Conservation (phyloP, 1,140 invertebrate species). For the Leptoteleia sp. region DNA sequence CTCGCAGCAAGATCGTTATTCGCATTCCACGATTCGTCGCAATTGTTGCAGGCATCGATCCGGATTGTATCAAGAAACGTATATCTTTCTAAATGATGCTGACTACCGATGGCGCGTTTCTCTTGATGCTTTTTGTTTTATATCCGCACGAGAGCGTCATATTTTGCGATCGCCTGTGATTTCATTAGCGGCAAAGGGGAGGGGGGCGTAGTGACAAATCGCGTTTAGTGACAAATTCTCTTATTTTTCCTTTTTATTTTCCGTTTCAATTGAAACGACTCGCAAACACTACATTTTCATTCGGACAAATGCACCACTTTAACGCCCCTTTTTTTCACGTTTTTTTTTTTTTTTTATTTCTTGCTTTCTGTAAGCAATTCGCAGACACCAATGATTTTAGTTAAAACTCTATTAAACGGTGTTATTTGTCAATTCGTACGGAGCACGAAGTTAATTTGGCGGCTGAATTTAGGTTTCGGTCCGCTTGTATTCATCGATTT, state of each 20-base stretch:
- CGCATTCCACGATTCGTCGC: conserved; percentile 64
- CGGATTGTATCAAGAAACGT: conserved; percentile 64
- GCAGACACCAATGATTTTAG: neutral
- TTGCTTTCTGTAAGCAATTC: too few relatives aligned
- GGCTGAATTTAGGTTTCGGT: too few relatives aligned
- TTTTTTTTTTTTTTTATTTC: too few relatives aligned
- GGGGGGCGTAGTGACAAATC: too few relatives aligned
- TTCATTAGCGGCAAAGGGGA: conserved; percentile 22
- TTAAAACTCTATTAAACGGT: conserved; percentile 3
- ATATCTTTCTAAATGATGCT: conserved; percentile 66
- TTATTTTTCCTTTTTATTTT: conserved; percentile 6
- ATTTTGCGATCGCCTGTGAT: conserved; percentile 41
- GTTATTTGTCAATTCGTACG: neutral
- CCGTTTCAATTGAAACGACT: conserved; percentile 10
- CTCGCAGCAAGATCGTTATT: conserved; percentile 64
- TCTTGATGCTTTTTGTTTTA: conserved; percentile 53
- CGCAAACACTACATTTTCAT: neutral
- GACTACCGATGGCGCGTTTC: conserved; percentile 55
- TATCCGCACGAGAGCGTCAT: conserved; percentile 51
- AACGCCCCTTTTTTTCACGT: neutral
- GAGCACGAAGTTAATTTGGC: too few relatives aligned
- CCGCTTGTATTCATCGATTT: too few relatives aligned
- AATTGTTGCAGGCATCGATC: conserved; percentile 62
- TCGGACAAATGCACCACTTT: neutral
- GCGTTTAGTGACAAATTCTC: conserved; percentile 34